A percentile compares a stretch with the other conserved stretches of the same genome.
Evolutionary conservation across 2,888 invertebrate genomes (phyloP).

Genomic region (Philereme transversata): DNA sequence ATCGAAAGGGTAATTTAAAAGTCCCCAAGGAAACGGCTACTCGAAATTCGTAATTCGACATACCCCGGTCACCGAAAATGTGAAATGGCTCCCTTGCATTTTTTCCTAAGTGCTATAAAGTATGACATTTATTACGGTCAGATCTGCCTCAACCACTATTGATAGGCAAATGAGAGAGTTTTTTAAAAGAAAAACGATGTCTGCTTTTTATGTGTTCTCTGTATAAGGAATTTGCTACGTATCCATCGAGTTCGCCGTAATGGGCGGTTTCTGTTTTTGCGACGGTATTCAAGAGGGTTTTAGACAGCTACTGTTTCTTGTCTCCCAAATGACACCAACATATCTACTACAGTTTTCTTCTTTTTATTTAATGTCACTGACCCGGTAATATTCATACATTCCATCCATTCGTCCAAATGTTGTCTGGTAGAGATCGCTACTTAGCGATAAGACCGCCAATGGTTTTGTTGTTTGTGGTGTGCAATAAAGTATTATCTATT

Average conservation of each 20-base stretch:
- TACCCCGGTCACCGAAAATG: slow-evolving; percentile 80
- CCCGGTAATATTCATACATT: too few species aligned
- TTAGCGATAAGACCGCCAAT: too few species aligned
- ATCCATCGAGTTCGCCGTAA: slow-evolving; percentile 58
- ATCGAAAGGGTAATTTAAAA: slow-evolving; percentile 59
- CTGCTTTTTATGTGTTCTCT: slow-evolving; percentile 83
- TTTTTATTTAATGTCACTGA: too few species aligned
- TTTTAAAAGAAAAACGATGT: slow-evolving; percentile 85
- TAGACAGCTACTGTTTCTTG: slow-evolving; percentile 17
- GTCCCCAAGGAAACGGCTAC: slow-evolving; percentile 75
- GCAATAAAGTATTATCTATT: too few species aligned
- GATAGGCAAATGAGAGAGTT: slow-evolving; percentile 84
- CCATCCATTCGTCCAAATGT: too few species aligned
- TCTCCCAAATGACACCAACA: too few species aligned
- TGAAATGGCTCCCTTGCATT: slow-evolving; percentile 84
- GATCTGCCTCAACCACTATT: slow-evolving; percentile 83
- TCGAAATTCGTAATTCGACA: slow-evolving; percentile 76
- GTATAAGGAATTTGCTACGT: slow-evolving; percentile 72
- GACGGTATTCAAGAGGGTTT: slow-evolving; percentile 31
- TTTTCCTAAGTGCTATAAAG: slow-evolving; percentile 81
- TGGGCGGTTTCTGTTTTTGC: slow-evolving; percentile 51
- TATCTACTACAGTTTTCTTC: too few species aligned
- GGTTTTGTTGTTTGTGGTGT: too few species aligned
- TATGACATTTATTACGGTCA: slow-evolving; percentile 85
- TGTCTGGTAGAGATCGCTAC: too few species aligned